phyloP scores from a whole-genome alignment of 2,113 vertebrate genomes.

The Onychostoma macrolepis region DNA sequence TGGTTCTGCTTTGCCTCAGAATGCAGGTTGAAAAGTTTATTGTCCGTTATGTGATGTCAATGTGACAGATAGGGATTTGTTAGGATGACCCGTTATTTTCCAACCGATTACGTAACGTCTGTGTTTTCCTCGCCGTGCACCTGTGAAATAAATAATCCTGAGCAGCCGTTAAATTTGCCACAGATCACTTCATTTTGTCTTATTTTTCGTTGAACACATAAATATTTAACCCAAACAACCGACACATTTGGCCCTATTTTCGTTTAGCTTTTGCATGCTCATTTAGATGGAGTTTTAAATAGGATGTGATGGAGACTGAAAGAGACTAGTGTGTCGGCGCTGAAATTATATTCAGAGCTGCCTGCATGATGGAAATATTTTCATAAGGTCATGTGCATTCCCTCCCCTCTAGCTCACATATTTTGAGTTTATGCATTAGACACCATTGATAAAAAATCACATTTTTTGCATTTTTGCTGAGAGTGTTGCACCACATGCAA shows the following conservation, averaged over 20 bases:
- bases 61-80: slow-evolving; percentile 43
- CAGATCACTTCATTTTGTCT: slow-evolving; percentile 28
- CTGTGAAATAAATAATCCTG: slow-evolving; percentile 49
- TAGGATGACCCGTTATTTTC: slow-evolving; percentile 36
- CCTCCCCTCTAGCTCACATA: slow-evolving; percentile 37
- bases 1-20: slow-evolving; percentile 2
- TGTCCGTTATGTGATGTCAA: slow-evolving; percentile 30
- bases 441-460: slow-evolving; percentile 23
- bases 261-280: neutral
- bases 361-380: slow-evolving; percentile 49
- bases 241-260: slow-evolving; percentile 25
- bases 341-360: slow-evolving; percentile 44
- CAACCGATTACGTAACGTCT: slow-evolving; percentile 35
- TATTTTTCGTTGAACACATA: neutral
- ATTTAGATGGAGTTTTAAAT: slow-evolving; percentile 28
- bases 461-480: slow-evolving; percentile 31
- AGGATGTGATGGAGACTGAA: slow-evolving; percentile 52
- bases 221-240: slow-evolving; percentile 42
- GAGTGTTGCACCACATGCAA: slow-evolving; percentile 45
- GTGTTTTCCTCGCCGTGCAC: slow-evolving; percentile 22
- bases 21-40: slow-evolving; percentile 38
- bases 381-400: slow-evolving; percentile 50
- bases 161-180: slow-evolving; percentile 41
- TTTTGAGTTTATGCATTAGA: slow-evolving; percentile 44
- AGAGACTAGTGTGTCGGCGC: slow-evolving; percentile 45